These are phyloP conservation scores for Mus pahari DNA, from an alignment of 2,113 vertebrate species.

Conservation along the genomic window DNA sequence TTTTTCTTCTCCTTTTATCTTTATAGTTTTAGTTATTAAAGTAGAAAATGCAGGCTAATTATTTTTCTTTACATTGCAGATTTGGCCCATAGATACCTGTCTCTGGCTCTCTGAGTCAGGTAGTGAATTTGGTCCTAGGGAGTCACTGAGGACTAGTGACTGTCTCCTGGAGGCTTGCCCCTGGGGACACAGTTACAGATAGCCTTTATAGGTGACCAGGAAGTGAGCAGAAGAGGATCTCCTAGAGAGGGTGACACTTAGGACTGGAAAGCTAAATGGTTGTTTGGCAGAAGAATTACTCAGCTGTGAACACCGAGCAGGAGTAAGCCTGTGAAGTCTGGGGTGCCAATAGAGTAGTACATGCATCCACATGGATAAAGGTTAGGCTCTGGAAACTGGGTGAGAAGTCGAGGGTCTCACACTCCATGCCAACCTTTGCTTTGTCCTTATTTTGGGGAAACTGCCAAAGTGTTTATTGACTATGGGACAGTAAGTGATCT, in stretches of 20 bases:
- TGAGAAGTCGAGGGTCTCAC: not conserved
- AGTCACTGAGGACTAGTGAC: not conserved
- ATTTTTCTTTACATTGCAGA: slow-evolving; percentile 31
- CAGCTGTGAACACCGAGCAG: not conserved
- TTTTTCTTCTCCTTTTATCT: slow-evolving; percentile 7
- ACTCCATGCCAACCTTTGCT: not conserved
- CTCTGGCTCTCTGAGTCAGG: not conserved
- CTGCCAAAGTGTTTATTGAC: not conserved
- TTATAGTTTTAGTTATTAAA: slow-evolving; percentile 11
- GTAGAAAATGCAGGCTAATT: slow-evolving; percentile 30
- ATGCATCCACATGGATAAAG: not conserved
- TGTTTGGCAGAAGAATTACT: not conserved
- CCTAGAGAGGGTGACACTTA: not conserved
- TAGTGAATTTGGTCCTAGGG: slow-evolving; percentile 6
- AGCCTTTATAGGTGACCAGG: not conserved
- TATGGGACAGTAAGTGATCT: not conserved
- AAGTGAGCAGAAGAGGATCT: not conserved
- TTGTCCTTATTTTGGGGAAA: not conserved
- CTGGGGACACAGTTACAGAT: not conserved
- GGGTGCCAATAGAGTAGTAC: not conserved
- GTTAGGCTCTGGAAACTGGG: not conserved
- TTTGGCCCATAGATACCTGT: slow-evolving; percentile 34
- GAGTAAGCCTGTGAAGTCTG: not conserved
- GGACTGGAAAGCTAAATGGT: slow-evolving; percentile 2
- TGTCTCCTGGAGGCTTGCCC: not conserved